Conservation (phyloP, 2,888 invertebrate genomes). For the Notodonta dromedarius region DNA sequence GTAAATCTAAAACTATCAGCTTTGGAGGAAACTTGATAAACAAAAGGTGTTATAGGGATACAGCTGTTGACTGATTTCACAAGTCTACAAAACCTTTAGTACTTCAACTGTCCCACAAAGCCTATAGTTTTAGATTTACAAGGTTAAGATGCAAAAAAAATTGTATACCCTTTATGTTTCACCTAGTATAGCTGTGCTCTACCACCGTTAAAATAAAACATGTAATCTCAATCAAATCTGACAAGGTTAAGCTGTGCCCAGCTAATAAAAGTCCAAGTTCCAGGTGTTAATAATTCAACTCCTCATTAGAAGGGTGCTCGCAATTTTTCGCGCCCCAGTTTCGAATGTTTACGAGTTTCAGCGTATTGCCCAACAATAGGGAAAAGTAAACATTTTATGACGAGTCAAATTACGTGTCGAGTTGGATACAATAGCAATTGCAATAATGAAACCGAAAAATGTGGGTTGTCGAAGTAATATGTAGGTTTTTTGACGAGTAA, state of each 20-base stretch:
- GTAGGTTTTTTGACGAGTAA: too few relatives aligned
- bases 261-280: slow-evolving; percentile 22
- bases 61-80: too few relatives aligned
- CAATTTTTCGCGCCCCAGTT: slow-evolving; percentile 33
- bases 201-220: background rate
- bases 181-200: too few relatives aligned
- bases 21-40: too few relatives aligned
- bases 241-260: background rate
- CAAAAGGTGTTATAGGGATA: too few relatives aligned
- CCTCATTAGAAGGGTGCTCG: slow-evolving; percentile 37
- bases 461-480: too few relatives aligned
- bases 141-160: too few relatives aligned
- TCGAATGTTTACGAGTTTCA: slow-evolving; percentile 44
- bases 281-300: slow-evolving; percentile 41
- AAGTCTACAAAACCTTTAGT: too few relatives aligned
- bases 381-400: slow-evolving; percentile 46
- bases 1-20: too few relatives aligned
- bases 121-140: too few relatives aligned
- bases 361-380: slow-evolving; percentile 16
- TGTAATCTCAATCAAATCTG: background rate
- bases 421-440: slow-evolving; percentile 12
- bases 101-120: too few relatives aligned
- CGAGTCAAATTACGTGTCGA: slow-evolving; percentile 14
- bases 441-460: background rate
- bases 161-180: too few relatives aligned